Conservation (phyloP, 2,888 invertebrate genomes). For the Phalangium opilio region DNA sequence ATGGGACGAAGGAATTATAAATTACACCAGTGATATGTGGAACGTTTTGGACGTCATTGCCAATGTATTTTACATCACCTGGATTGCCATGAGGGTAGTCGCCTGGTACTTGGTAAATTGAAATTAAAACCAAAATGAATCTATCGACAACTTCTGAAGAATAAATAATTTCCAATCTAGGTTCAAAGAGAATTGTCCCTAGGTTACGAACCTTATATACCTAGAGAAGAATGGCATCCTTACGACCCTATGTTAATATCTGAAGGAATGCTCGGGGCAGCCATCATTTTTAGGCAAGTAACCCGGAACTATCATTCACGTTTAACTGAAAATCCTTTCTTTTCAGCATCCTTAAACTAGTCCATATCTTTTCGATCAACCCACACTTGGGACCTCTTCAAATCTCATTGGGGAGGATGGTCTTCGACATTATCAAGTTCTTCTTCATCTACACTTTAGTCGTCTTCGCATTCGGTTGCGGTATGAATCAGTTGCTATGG, state of each 20-base stretch:
- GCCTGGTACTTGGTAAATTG: constrained; percentile 16
- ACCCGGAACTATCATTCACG: not conserved
- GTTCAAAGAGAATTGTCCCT: constrained; percentile 15
- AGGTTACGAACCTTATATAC: constrained; percentile 56
- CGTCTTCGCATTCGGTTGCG: constrained; percentile 24
- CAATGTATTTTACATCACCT: constrained; percentile 38
- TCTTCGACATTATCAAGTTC: constrained; percentile 38
- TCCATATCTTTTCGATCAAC: constrained; percentile 39
- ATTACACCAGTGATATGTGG: constrained; percentile 40
- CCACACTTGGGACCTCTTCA: constrained; percentile 39
- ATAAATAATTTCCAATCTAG: constrained; percentile 9
- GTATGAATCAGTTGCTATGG: constrained; percentile 58
- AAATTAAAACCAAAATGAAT: not conserved
- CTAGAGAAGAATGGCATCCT: constrained; percentile 36
- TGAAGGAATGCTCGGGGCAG: constrained; percentile 38
- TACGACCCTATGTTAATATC: constrained; percentile 40
- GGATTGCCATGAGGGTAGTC: constrained; percentile 34
- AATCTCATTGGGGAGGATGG: constrained; percentile 39
- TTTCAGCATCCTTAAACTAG: constrained; percentile 35
- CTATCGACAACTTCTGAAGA: not conserved
- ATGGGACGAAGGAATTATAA: constrained; percentile 36
- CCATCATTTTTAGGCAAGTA: constrained; percentile 35
- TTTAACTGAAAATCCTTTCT: not conserved
- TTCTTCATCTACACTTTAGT: constrained; percentile 33
- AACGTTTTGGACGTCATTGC: constrained; percentile 40